phyloP scores from a whole-genome alignment of 1,140 invertebrate species.

The Zaprionus davidi region DNA sequence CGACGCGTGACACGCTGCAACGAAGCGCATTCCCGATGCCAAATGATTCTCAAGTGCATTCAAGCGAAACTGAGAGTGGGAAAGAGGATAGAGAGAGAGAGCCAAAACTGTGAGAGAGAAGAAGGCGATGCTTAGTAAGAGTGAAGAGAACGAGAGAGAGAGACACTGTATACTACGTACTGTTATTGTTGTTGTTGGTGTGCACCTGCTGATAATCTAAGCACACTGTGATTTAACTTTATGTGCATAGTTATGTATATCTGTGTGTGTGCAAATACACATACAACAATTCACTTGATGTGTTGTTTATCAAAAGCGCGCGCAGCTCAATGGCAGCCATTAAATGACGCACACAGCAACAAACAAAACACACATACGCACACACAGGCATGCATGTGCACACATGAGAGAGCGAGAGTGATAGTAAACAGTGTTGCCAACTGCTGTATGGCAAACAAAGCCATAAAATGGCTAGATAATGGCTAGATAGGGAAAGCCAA shows the following conservation, averaged over 20 bases:
- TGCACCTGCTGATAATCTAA: conserved; percentile 60
- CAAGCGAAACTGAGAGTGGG: conserved; percentile 20
- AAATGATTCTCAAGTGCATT: conserved; percentile 24
- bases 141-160: background rate
- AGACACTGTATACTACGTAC: background rate
- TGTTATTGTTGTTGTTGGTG: conserved; percentile 1
- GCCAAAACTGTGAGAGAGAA: background rate
- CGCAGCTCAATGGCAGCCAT: conserved; percentile 40
- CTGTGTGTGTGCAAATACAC: background rate
- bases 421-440: background rate
- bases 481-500: background rate
- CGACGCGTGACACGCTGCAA: conserved; percentile 35
- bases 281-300: conserved; percentile 27
- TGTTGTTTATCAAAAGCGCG: conserved; percentile 53
- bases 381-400: background rate
- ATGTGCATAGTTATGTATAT: background rate
- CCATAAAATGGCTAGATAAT: background rate
- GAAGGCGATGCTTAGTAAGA: too few relatives aligned
- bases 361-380: background rate
- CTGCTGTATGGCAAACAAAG: background rate
- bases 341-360: conserved; percentile 23
- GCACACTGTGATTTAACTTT: conserved; percentile 42
- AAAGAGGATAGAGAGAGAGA: background rate
- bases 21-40: conserved; percentile 13
- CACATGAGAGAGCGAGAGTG: conserved; percentile 4